Evolutionary conservation across 1,140 invertebrate species (phyloP).

Genomic region (Drosophila persimilis): DNA sequence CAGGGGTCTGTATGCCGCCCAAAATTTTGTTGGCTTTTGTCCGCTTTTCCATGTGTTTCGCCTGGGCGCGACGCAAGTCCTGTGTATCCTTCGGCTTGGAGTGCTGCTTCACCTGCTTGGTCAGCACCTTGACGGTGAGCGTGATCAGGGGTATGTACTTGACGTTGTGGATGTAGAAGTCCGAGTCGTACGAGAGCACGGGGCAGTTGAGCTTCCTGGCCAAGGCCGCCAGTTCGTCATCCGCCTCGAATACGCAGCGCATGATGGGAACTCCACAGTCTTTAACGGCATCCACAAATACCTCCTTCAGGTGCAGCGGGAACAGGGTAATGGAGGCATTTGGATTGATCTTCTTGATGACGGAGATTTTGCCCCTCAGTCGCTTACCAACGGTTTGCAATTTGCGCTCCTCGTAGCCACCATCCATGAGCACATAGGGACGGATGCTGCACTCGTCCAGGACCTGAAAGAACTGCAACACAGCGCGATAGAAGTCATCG

Average conservation of each 20-base stretch:
- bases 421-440: constrained; percentile 92
- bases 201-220: constrained; percentile 91
- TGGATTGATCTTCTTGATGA: constrained; percentile 83
- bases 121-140: constrained; percentile 84
- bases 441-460: constrained; percentile 88
- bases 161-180: constrained; percentile 94
- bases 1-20: constrained; percentile 33
- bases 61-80: constrained; percentile 58
- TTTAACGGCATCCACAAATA: constrained; percentile 88
- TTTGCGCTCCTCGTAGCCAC: constrained; percentile 90
- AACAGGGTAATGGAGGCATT: constrained; percentile 85
- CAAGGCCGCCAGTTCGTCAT: constrained; percentile 91
- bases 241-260: constrained; percentile 93
- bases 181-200: constrained; percentile 94
- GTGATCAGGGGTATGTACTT: constrained; percentile 91
- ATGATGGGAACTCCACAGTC: constrained; percentile 87
- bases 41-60: constrained; percentile 71
- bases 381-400: constrained; percentile 87
- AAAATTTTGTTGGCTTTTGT: constrained; percentile 68
- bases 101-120: constrained; percentile 49
- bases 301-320: constrained; percentile 88
- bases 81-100: constrained; percentile 4
- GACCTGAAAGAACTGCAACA: constrained; percentile 88
- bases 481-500: constrained; percentile 87
- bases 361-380: constrained; percentile 86